phyloP scores from a whole-genome alignment of 2,113 vertebrate genomes.

The Rhabdomys dilectus region DNA sequence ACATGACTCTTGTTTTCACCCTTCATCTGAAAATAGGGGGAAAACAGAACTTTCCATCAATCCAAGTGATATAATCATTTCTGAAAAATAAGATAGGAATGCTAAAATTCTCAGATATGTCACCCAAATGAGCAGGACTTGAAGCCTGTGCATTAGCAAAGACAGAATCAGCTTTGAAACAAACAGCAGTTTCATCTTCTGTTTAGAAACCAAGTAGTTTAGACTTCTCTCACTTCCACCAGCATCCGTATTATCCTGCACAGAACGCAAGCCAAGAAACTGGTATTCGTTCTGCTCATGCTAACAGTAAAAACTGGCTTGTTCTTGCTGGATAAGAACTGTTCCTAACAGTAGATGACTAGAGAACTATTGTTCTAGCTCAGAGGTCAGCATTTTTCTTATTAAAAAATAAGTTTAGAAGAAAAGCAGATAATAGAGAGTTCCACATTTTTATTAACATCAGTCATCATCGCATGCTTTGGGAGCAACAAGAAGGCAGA shows the following conservation, averaged over 20 bases:
- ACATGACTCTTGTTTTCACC: constrained; percentile 63
- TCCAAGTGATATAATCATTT: constrained; percentile 56
- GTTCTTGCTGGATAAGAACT: neutral
- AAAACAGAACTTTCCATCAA: constrained; percentile 5
- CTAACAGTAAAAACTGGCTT: neutral
- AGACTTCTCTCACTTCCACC: neutral
- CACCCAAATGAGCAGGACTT: constrained; percentile 28
- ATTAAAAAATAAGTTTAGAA: neutral
- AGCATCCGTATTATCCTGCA: neutral
- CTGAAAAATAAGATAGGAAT: constrained; percentile 54
- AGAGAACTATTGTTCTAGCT: neutral
- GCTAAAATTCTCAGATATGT: constrained; percentile 10
- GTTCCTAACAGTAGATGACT: neutral
- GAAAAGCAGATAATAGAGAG: neutral
- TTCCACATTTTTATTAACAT: neutral
- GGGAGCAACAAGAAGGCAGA: neutral
- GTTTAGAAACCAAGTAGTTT: constrained; percentile 35
- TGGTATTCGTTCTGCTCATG: neutral
- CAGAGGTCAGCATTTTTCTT: neutral
- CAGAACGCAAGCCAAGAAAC: neutral
- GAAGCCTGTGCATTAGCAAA: constrained; percentile 29
- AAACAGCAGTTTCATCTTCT: constrained; percentile 2
- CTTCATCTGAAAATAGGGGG: constrained; percentile 52
- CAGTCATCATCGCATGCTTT: neutral
- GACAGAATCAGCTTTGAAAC: constrained; percentile 39